Base-by-base conservation (phyloP, 2,797 vertebrate species). In the Esox lucius region DNA sequence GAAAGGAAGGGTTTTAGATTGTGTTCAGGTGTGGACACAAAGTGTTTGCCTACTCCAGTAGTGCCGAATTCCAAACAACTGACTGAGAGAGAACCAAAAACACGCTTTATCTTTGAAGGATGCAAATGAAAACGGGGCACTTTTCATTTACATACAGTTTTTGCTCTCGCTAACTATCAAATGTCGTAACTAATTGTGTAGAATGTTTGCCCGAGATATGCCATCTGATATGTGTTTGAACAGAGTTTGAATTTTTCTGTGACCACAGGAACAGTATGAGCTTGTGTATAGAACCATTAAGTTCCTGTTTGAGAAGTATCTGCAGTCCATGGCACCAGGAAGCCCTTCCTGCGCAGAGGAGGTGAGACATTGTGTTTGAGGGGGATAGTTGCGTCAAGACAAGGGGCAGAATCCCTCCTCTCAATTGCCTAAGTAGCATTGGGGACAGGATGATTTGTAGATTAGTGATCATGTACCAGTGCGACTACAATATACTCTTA, bases 201-300 rank as follows among this genome's bases (percentile, higher is more conserved):
- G 3, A 16, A 26, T 12, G 19, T n/a, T 39, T 70, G 46, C 5
- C 24, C 16, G 28, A 19, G 9, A 31, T 31, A 16, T 42, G 35
- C n/a, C n/a, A 61, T 22, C n/a, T 61, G 56, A 62, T 24, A 8
- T 61, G 67, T 5, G 24, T 17, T n/a, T 74, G 85, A 76, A 89
- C 83, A 76, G 42, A 83, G 69, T 73, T 65, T 22, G 46, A n/a
- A 76, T 81, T 81, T 78, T 76, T 85, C 24, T 83, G 77, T 75
- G 35, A 77, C 28, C n/a, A 15, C 84, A 99, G 98, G 96, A 97
- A 83, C 98, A 99, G 80, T 99, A 99, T 56, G 95, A 95, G 75
- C 87, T 99, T 87, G 97, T 99, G 79, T 96, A 96, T 69, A 94
- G 85, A 61, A 94, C 91, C 0, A 93, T 99, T 76, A 90, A 89